Base-by-base conservation (phyloP, 2,113 vertebrate species). In the Scatophagus argus region DNA sequence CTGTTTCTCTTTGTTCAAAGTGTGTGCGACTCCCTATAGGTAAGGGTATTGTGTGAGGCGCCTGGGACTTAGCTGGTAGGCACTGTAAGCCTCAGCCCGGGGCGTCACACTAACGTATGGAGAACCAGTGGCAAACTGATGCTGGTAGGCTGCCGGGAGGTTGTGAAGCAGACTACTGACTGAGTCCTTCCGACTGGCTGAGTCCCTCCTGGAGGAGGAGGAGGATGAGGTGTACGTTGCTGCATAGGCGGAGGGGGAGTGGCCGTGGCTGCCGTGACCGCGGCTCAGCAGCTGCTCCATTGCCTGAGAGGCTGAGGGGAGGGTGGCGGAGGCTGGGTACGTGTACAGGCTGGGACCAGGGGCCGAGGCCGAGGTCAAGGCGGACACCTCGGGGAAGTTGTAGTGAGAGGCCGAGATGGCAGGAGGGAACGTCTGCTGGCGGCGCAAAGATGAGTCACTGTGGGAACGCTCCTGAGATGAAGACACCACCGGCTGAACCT, bases 1-100 rank as follows among this genome's bases (percentile, higher is more conserved):
- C 23, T 36, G 32, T 67, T 70, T 38, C 55, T 80, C n/a, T 82
- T 43, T 73, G 55, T 74, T 77, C 34, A 29, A 54, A 34, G 58
- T 62, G 47, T 60, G 43, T 38, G 38, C 1, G 25, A 7, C 17
- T 31, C 31, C 49, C 83, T 91, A 94, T 91, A 99, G 95, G 94
- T 98, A 99, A 44, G 97, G 97, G 90, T 99, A 99, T 95, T 99
- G 98, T 81, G 97, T 93, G 84, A 99, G 96, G 92, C 98, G 97
- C 85, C 96, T 93, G 54, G 98, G 98, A 93, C 98, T 99, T 81
- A 99, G 94, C 80, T 97, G 98, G 93, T 98, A 99, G 95, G 97
- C 96, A 92, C 95, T 95, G 94, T 99, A 99, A 85, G 98, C 96
- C 61, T 97, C 96, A 38, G 96, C 96, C 89, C 96, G 96, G 27